Percentiles rank a stretch among this genome's conserved stretches.
These are phyloP conservation scores for Anagrus nilaparvatae DNA, from an alignment of 1,140 invertebrate species.

Conservation along the genomic window DNA sequence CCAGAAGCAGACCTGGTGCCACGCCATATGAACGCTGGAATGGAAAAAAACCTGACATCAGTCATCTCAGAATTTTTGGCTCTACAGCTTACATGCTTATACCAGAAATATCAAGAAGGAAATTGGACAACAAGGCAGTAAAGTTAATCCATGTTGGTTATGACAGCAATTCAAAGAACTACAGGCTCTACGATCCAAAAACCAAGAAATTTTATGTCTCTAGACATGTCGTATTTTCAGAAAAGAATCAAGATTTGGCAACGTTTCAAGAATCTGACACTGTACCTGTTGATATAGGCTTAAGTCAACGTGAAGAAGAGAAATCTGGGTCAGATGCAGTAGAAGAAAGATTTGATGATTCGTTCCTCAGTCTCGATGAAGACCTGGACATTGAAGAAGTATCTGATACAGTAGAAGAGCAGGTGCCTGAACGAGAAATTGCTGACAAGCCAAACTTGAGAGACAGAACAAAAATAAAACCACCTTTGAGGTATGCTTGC, in stretches of 20 bases:
- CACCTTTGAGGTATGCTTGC: constrained; percentile 6
- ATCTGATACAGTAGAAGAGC: neutral
- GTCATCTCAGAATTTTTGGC: constrained; percentile 26
- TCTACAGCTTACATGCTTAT: constrained; percentile 24
- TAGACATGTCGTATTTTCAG: constrained; percentile 20
- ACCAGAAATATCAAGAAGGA: constrained; percentile 22
- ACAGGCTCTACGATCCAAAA: constrained; percentile 21
- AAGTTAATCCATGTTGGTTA: constrained; percentile 15
- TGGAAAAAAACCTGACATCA: constrained; percentile 35
- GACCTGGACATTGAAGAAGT: neutral
- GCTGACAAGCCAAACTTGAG: neutral
- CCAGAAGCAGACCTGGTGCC: constrained; percentile 24
- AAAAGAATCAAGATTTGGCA: constrained; percentile 14
- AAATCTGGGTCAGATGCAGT: neutral
- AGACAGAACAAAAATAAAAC: neutral
- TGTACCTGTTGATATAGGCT: no score
- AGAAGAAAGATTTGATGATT: neutral
- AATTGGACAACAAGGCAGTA: constrained; percentile 22
- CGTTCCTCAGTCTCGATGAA: neutral
- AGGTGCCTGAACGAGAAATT: neutral
- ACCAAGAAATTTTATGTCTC: constrained; percentile 11
- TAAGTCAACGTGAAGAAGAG: neutral
- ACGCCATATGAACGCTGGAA: constrained; percentile 20
- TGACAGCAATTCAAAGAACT: constrained; percentile 22
- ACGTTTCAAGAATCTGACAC: neutral